These are phyloP conservation scores for Bombus pascuorum DNA, from an alignment of 1,140 invertebrate species.

Conservation along the genomic window DNA sequence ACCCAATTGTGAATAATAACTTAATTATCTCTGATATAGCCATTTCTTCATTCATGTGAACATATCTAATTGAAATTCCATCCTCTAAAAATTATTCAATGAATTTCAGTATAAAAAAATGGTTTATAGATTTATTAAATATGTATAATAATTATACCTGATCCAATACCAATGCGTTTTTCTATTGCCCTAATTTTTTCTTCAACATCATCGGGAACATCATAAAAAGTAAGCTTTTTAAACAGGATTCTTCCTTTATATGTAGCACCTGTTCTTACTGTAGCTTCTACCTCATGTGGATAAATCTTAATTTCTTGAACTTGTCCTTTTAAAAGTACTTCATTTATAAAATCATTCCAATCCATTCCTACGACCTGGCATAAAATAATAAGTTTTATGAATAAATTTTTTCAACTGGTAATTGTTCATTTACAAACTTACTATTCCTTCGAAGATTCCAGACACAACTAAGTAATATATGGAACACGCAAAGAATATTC, in stretches of 20 bases:
- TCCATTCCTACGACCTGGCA: conserved; percentile 82
- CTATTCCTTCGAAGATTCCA: rapidly evolving
- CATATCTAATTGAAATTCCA: conserved; percentile 92
- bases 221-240: conserved; percentile 58
- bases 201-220: conserved; percentile 93
- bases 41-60: not conserved
- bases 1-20: rapidly evolving
- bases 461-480: rapidly evolving
- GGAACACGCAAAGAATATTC: rapidly evolving
- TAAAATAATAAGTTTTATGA: not conserved
- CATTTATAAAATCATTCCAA: conserved; percentile 97
- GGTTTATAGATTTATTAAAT: not conserved
- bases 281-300: conserved; percentile 93
- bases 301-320: conserved; percentile 93
- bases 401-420: not conserved
- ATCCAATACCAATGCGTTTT: conserved; percentile 89
- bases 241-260: not conserved
- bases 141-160: conserved; percentile 79
- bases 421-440: conserved; percentile 11
- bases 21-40: not conserved
- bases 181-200: conserved; percentile 94
- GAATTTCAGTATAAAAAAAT: not conserved
- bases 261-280: conserved; percentile 90
- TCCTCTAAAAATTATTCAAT: conserved; percentile 76
- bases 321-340: conserved; percentile 96